Conservation (phyloP, 1,140 invertebrate species). For the Sinonovacula constricta region DNA sequence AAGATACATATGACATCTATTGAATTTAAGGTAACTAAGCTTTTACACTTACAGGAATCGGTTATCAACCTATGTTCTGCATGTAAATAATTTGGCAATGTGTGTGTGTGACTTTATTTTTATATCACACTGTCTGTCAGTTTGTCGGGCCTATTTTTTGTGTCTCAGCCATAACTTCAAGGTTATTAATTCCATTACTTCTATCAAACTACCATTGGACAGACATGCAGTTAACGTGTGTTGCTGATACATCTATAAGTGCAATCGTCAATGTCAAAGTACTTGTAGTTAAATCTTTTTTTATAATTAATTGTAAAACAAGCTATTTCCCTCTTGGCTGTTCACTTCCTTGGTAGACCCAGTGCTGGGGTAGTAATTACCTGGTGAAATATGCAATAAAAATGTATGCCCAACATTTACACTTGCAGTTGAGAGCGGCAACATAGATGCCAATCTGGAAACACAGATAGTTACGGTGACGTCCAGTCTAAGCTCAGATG, state of each 20-base stretch:
- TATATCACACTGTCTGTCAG: too few species aligned
- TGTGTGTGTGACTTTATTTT: slow-evolving; percentile 18
- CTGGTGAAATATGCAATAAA: not conserved
- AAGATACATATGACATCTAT: slow-evolving; percentile 46
- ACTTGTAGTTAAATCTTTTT: not conserved
- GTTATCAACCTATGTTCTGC: too few species aligned
- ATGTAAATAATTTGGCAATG: too few species aligned
- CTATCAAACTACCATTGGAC: too few species aligned
- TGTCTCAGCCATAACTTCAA: too few species aligned
- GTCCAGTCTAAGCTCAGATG: not conserved
- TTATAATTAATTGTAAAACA: not conserved
- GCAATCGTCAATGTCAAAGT: not conserved
- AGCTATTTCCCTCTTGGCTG: not conserved
- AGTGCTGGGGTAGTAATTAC: not conserved
- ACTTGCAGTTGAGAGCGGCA: slow-evolving; percentile 69
- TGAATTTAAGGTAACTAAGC: slow-evolving; percentile 17
- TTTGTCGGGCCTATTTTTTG: too few species aligned
- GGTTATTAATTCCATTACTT: too few species aligned
- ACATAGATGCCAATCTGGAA: slow-evolving; percentile 9
- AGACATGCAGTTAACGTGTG: too few species aligned
- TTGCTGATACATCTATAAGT: too few species aligned
- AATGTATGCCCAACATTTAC: not conserved
- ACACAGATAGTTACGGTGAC: slow-evolving; percentile 24
- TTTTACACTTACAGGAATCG: slow-evolving; percentile 52
- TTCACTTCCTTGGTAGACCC: not conserved